Base-by-base conservation (phyloP, 2,888 invertebrate species). In the Lamellibrachia columna region DNA sequence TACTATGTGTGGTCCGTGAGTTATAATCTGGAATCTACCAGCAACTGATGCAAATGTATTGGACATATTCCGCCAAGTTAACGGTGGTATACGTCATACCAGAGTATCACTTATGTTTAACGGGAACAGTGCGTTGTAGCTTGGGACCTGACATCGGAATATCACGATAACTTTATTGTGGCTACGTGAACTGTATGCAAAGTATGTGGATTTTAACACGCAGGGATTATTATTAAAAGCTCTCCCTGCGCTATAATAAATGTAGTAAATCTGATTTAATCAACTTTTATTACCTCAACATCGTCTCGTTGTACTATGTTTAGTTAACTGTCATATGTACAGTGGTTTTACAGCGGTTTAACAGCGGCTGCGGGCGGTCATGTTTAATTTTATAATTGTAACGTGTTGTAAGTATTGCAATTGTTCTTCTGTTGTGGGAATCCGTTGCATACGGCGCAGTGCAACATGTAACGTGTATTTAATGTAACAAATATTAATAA, bases 281-380 rank as follows among this genome's bases (percentile, higher is more conserved):
- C 75, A 75, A 3, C 75, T 75, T 75, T 75, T n/a, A 6, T 75
- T 75, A 75, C 75, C 75, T 75, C 75, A 75, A 75, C 75, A 75
- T 75, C 75, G 75, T 75, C 75, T 75, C 75, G 75, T 75, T 75
- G 6, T 22, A 11, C 75, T 75, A n/a, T 75, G 22, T 75, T 55
- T 55, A 55, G 9, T 55, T 75, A 75, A 75, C 75, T 75, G 75
- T 3, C 22, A 22, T 6, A 22, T 75, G 22, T 75, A 75, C 75
- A 75, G 75, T 75, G 22, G 2, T 22, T 75, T 75, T 75, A 75
- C 75, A 75, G 75, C 22, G 75, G 75, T 22, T 75, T 75, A 75
- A 75, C n/a, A 75, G 75, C 75, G 75, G 75, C 75, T 75, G 75
- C 75, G 75, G 75, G 75, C 75, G 75, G 75, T 75, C 75, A 75